Percentiles rank a stretch among this genome's conserved stretches.
These are phyloP conservation scores for Cylas formicarius DNA, from an alignment of 1,140 invertebrate genomes.

Conservation along the genomic window DNA sequence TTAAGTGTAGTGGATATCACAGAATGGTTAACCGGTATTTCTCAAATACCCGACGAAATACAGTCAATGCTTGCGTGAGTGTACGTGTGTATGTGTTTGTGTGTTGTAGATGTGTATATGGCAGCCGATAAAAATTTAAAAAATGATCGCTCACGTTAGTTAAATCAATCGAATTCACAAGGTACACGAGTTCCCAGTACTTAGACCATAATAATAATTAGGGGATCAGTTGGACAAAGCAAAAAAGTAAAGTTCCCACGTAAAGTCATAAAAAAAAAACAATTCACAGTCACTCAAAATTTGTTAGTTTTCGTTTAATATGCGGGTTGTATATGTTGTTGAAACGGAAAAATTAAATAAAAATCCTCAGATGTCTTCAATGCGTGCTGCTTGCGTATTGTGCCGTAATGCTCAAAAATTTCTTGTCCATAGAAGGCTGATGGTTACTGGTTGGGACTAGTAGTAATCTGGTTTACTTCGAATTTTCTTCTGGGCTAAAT, in stretches of 20 bases:
- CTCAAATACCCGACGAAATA: constrained; percentile 37
- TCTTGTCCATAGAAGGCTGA: constrained; percentile 42
- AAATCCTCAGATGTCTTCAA: constrained; percentile 87
- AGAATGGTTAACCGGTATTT: constrained; percentile 42
- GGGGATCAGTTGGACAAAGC: background rate
- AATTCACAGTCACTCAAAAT: constrained; percentile 42
- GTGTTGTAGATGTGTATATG: constrained; percentile 23
- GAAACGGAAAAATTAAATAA: constrained; percentile 41
- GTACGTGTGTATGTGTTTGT: constrained; percentile 2
- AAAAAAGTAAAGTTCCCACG: background rate
- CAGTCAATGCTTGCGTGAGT: constrained; percentile 16
- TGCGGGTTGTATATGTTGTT: constrained; percentile 9
- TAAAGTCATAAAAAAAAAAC: constrained; percentile 20
- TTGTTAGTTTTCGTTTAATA: no score
- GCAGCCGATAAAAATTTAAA: constrained; percentile 30
- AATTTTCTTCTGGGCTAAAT: constrained; percentile 56
- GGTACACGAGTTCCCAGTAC: constrained; percentile 30
- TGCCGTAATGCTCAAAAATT: constrained; percentile 48
- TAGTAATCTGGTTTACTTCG: constrained; percentile 41
- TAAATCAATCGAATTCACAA: constrained; percentile 23
- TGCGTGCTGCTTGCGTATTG: constrained; percentile 77
- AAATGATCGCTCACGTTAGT: constrained; percentile 28
- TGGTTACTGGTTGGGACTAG: constrained; percentile 39
- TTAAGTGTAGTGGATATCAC: constrained; percentile 47
- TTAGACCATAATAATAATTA: constrained; percentile 15